Percentiles rank a stretch among this genome's conserved stretches.
These are phyloP conservation scores for Anodontia alba DNA, from an alignment of 2,888 invertebrate species.

Conservation along the genomic window DNA sequence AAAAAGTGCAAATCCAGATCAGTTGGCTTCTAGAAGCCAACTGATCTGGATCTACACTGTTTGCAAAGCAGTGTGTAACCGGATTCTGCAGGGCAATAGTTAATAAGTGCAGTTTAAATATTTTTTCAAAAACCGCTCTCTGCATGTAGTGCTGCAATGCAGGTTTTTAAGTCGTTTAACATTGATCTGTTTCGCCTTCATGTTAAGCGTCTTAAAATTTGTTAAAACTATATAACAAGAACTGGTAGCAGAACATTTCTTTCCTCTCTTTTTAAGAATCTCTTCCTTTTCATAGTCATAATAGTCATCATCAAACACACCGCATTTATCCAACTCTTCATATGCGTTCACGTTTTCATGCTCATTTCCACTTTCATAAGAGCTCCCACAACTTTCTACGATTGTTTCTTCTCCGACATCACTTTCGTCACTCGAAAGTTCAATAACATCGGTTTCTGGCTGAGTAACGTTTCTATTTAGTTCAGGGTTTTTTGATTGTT, in stretches of 20 bases:
- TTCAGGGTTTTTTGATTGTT: no score
- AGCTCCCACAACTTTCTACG: background rate
- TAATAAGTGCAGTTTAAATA: background rate
- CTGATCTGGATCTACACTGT: no score
- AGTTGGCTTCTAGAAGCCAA: no score
- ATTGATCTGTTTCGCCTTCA: background rate
- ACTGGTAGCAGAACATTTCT: background rate
- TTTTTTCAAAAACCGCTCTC: background rate
- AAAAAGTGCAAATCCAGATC: no score
- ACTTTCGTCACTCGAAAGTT: no score
- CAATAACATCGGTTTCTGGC: no score
- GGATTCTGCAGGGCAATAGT: no score
- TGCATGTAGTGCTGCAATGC: background rate
- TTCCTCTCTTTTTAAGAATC: background rate
- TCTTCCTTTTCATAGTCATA: background rate
- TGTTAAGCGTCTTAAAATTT: background rate
- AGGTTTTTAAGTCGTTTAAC: background rate
- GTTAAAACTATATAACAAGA: background rate
- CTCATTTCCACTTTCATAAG: background rate
- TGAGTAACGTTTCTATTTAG: no score
- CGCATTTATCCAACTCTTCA: background rate
- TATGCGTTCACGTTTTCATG: background rate
- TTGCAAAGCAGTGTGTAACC: no score
- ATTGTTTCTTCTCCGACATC: no score
- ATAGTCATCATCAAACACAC: background rate